These are phyloP conservation scores for Polyommatus icarus DNA, from an alignment of 2,888 invertebrate genomes.

Conservation along the genomic window DNA sequence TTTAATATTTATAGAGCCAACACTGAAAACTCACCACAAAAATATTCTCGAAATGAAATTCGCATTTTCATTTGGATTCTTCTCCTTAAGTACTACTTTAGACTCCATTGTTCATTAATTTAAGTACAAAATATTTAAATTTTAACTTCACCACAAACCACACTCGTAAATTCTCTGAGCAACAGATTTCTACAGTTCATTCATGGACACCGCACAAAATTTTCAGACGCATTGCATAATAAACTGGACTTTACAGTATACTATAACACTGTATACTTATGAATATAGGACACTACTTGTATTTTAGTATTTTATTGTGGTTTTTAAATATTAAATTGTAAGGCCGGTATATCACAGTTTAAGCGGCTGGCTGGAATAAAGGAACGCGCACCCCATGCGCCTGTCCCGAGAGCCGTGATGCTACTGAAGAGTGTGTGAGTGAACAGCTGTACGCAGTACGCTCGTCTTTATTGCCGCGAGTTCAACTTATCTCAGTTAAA, in stretches of 20 bases:
- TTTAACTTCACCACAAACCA: background rate
- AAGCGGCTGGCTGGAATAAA: slow-evolving; percentile 26
- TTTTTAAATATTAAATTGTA: slow-evolving; percentile 20
- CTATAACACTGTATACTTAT: background rate
- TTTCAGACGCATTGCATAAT: slow-evolving; percentile 28
- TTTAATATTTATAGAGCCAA: too few relatives aligned
- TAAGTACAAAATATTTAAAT: background rate
- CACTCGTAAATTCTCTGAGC: slow-evolving; percentile 1
- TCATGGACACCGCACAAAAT: slow-evolving; percentile 15
- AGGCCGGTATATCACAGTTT: slow-evolving; percentile 39
- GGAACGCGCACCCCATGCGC: slow-evolving; percentile 23
- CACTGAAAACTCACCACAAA: slow-evolving; percentile 80
- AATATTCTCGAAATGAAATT: slow-evolving; percentile 81
- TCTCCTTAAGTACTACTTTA: slow-evolving; percentile 80
- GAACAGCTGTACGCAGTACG: slow-evolving; percentile 1
- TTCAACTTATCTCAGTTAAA: slow-evolving; percentile 17
- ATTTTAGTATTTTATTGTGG: background rate
- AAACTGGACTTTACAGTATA: slow-evolving; percentile 1
- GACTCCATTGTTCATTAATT: slow-evolving; percentile 77
- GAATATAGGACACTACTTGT: background rate
- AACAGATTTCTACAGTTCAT: slow-evolving; percentile 12
- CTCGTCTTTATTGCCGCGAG: background rate
- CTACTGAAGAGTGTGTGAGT: slow-evolving; percentile 11
- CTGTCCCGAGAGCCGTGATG: background rate
- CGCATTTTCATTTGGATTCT: slow-evolving; percentile 81